phyloP scores from a whole-genome alignment of 2,888 invertebrate genomes.

The Hipparchia sbordonii region DNA sequence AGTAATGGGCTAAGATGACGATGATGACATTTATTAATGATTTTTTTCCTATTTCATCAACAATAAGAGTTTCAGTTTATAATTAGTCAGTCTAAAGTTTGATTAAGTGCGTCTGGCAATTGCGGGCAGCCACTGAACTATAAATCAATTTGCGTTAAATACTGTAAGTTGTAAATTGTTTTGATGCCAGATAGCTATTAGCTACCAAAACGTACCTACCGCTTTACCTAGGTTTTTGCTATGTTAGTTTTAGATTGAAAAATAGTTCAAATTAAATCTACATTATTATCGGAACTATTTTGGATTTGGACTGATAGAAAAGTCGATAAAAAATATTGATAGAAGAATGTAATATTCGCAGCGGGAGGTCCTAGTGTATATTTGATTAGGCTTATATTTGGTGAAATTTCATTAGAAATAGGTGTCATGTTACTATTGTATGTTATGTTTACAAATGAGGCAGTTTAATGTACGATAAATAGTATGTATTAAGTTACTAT shows the following conservation, averaged over 20 bases:
- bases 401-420: not conserved
- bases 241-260: too few species aligned
- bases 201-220: not conserved
- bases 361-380: too few species aligned
- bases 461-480: not conserved
- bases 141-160: constrained; percentile 47
- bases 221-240: too few species aligned
- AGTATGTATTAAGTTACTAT: not conserved
- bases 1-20: too few species aligned
- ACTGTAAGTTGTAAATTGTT: constrained; percentile 3
- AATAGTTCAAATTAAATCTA: too few species aligned
- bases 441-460: not conserved
- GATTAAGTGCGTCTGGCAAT: constrained; percentile 39
- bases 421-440: not conserved
- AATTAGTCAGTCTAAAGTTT: constrained; percentile 32
- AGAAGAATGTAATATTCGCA: too few species aligned
- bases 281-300: too few species aligned
- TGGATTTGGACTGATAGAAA: not conserved
- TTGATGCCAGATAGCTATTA: not conserved
- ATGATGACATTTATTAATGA: too few species aligned
- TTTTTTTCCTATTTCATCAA: too few species aligned
- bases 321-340: too few species aligned
- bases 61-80: not conserved
- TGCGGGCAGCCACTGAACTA: constrained; percentile 41
- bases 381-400: not conserved